Base-by-base conservation (phyloP, 2,888 invertebrate genomes). In the Leucoma salicis region DNA sequence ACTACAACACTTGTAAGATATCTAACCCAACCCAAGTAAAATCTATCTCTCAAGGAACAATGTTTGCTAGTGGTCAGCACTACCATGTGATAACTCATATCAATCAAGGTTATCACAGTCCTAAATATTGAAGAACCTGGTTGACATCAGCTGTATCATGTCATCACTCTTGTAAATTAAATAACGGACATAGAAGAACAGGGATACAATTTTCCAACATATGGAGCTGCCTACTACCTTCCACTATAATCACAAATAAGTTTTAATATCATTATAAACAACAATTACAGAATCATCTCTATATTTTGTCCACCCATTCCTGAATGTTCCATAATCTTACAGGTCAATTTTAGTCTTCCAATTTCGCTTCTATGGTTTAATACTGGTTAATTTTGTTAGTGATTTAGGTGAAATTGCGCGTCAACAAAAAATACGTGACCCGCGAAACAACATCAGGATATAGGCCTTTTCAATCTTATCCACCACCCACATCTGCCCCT, bases 321-420 rank as follows among this genome's bases (percentile, higher is more conserved):
- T 29, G 27, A 49, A 44, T 39, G 33, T 32, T 25, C 33, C 31
- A 37, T 24, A 14, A 40, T 13, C 15, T 33, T 34, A 18, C 28
- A 34, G 16, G 34, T 41, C 18, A 14, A 40, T 32, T 43, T 12
- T 39, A 45, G 37, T 53, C 47, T 42, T 56, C 39, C 42, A 52
- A 15, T 11, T 52, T 53, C 45, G 13, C 39, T 21, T 46, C 44
- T 46, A 43, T 49, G 14, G 50, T 50, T 35, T 78, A 77, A 78
- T 79, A 78, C 77, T 75, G 74, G 71, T 72, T 72, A 70, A 61
- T 70, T 60, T 67, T 57, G 63, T 73, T 64, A 69, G 57, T 55
- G 56, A 53, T 61, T 53, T 56, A 47, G 46, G 56, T 41, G 16
- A 63, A 64, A 70, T 69, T 68, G 63, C 61, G 49, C 49, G 43